These are phyloP conservation scores for Dolomedes plantarius DNA, from an alignment of 2,888 invertebrate genomes.

Conservation along the genomic window DNA sequence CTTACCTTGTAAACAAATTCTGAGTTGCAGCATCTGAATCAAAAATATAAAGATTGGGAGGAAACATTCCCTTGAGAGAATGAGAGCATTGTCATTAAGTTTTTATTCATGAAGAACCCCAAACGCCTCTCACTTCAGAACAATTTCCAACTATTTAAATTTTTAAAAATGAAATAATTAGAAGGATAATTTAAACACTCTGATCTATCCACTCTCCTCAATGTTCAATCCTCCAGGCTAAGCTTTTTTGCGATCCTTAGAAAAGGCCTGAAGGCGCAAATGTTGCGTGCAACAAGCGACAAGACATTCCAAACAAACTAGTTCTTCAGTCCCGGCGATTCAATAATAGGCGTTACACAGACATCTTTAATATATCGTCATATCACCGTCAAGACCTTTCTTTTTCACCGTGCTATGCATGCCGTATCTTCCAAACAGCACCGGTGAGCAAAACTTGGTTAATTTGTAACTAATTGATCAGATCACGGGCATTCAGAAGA, in stretches of 20 bases:
- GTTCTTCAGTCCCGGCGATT: neutral
- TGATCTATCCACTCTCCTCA: neutral
- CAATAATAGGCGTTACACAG: conserved; percentile 12
- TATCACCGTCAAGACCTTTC: conserved; percentile 14
- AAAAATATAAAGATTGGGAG: too few species aligned
- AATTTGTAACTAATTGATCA: neutral
- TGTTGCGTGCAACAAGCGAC: neutral
- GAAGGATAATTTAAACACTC: neutral
- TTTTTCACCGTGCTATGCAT: neutral
- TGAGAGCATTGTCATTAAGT: too few species aligned
- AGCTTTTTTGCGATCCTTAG: neutral
- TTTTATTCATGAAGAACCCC: too few species aligned
- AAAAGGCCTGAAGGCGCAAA: neutral
- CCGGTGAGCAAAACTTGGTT: neutral
- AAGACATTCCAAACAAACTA: conserved; percentile 1
- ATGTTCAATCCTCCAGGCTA: neutral
- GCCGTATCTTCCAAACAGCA: neutral
- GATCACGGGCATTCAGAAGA: neutral
- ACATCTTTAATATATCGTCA: conserved; percentile 14
- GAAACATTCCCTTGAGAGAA: too few species aligned
- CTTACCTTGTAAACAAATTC: too few species aligned
- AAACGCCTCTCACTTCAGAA: too few species aligned
- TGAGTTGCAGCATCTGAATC: too few species aligned
- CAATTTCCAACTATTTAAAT: neutral
- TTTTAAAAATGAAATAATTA: neutral